Evolutionary conservation across 1,140 invertebrate genomes (phyloP).

Genomic region (Aleiodes sp.): DNA sequence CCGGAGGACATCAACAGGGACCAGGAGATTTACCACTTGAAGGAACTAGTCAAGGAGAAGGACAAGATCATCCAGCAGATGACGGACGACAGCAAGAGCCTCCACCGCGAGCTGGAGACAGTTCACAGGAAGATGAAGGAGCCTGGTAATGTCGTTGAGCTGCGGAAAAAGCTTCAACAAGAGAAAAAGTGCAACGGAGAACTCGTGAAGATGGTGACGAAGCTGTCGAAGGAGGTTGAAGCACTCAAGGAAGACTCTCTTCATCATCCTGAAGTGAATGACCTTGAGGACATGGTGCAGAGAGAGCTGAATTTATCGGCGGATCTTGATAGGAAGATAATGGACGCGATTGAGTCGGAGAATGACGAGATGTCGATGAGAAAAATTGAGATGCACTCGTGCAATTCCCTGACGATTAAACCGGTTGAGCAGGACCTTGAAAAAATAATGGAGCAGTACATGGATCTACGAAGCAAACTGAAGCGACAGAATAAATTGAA

Average conservation of each 20-base stretch:
- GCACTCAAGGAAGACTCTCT: constrained; percentile 44
- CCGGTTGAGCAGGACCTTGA: constrained; percentile 42
- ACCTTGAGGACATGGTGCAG: constrained; percentile 71
- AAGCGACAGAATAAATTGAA: constrained; percentile 58
- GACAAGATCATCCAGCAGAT: constrained; percentile 67
- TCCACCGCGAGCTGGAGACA: constrained; percentile 63
- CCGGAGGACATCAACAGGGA: constrained; percentile 50
- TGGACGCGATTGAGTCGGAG: constrained; percentile 67
- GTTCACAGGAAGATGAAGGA: constrained; percentile 67
- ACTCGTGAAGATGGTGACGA: constrained; percentile 56
- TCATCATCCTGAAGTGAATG: constrained; percentile 45
- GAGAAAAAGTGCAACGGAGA: constrained; percentile 55
- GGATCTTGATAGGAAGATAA: constrained; percentile 68
- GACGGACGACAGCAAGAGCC: constrained; percentile 65
- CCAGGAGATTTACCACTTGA: constrained; percentile 69
- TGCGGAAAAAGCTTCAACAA: constrained; percentile 58
- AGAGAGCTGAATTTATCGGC: constrained; percentile 71
- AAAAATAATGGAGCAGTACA: constrained; percentile 42
- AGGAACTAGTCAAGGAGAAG: constrained; percentile 70
- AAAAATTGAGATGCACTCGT: constrained; percentile 39
- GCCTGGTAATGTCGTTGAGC: constrained; percentile 59
- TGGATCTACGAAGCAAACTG: constrained; percentile 44
- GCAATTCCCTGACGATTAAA: constrained; percentile 40
- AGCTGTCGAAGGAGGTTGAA: constrained; percentile 55
- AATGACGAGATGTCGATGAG: constrained; percentile 42